Evolutionary conservation across 2,113 vertebrate species (phyloP).

Genomic region (Muscicapa adusta): DNA sequence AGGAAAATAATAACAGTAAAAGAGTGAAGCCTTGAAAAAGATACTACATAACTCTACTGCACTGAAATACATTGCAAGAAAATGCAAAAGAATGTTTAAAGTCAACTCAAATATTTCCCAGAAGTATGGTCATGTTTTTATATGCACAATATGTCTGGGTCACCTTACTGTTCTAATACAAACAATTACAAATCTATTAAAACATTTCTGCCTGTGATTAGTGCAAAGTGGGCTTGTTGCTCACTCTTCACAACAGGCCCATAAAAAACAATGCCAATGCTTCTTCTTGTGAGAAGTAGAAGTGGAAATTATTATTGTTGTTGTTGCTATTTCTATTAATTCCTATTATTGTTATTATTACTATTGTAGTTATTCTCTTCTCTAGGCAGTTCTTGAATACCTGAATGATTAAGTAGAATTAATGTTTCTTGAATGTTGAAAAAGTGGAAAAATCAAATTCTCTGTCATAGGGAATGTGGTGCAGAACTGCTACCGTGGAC

Average conservation of each 20-base stretch:
- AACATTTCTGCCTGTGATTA: conserved; percentile 39
- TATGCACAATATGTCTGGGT: neutral
- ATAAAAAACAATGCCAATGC: neutral
- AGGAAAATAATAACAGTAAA: neutral
- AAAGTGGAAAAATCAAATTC: conserved; percentile 73
- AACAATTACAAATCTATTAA: conserved; percentile 56
- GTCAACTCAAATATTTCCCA: neutral
- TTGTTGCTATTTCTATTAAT: neutral
- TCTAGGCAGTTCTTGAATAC: conserved; percentile 21
- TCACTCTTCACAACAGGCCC: neutral
- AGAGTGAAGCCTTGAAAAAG: neutral
- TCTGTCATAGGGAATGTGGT: conserved; percentile 79
- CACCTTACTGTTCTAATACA: conserved; percentile 44
- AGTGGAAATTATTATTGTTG: neutral
- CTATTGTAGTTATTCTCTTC: neutral
- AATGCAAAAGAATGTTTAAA: conserved; percentile 36
- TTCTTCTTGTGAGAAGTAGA: conserved; percentile 8
- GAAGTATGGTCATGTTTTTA: conserved; percentile 22
- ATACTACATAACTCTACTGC: neutral
- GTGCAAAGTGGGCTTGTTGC: conserved; percentile 3
- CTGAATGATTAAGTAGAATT: conserved; percentile 48
- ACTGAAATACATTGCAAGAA: conserved; percentile 25
- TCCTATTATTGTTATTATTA: neutral
- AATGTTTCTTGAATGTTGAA: conserved; percentile 25
- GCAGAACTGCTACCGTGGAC: conserved; percentile 73